Conservation (phyloP, 1,140 invertebrate species). For the Dendroctonus valens region DNA sequence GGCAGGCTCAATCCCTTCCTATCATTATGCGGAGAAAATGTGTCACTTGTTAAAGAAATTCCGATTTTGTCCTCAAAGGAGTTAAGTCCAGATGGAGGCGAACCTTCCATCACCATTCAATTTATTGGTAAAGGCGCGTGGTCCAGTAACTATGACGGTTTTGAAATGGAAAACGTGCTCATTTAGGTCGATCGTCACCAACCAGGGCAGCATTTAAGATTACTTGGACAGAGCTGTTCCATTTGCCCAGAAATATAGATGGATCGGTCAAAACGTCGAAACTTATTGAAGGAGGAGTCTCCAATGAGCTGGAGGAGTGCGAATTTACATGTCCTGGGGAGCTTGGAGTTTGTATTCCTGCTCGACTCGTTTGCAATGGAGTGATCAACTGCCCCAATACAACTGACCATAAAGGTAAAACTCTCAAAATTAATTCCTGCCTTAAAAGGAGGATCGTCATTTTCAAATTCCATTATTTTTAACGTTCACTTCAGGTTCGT, state of each 20-base stretch:
- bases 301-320: constrained; percentile 57
- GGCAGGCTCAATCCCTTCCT: constrained; percentile 68
- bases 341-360: constrained; percentile 75
- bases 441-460: too few species aligned
- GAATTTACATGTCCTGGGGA: constrained; percentile 84
- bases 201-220: constrained; percentile 80
- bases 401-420: constrained; percentile 42
- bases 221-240: constrained; percentile 86
- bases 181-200: constrained; percentile 64
- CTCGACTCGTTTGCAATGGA: constrained; percentile 80
- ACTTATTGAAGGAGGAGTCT: constrained; percentile 60
- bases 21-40: constrained; percentile 79
- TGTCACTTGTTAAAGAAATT: constrained; percentile 71
- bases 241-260: constrained; percentile 77
- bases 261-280: constrained; percentile 74
- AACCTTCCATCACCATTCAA: constrained; percentile 52
- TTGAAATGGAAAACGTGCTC: constrained; percentile 7
- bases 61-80: constrained; percentile 75
- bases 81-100: constrained; percentile 62
- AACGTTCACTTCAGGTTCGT: constrained; percentile 44
- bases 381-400: constrained; percentile 80
- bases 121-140: constrained; percentile 39
- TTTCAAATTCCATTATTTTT: too few species aligned
- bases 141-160: neutral
- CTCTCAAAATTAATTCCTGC: neutral